phyloP scores from a whole-genome alignment of 2,888 invertebrate genomes.

The Chloroclysta siterata region DNA sequence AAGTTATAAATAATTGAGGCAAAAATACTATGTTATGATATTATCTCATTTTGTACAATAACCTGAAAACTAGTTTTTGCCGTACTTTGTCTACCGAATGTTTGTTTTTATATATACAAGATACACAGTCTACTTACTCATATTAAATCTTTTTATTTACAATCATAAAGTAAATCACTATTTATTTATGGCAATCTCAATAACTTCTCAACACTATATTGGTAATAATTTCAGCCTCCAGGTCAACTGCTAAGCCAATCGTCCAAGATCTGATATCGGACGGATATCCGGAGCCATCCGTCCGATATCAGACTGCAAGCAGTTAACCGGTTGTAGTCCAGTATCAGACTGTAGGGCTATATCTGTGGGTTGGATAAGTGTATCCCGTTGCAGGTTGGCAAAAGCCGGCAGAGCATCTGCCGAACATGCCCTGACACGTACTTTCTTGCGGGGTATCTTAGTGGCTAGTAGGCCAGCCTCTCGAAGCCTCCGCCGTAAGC shows the following conservation, averaged over 20 bases:
- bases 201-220: neutral
- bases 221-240: neutral
- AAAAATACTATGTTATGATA: neutral
- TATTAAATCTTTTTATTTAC: no score
- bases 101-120: no score
- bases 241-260: neutral
- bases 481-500: constrained; percentile 21
- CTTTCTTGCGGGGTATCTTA: constrained; percentile 24
- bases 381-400: constrained; percentile 6
- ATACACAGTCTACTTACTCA: no score
- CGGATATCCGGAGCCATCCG: constrained; percentile 7
- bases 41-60: neutral
- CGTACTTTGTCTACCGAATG: neutral
- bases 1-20: neutral
- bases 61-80: neutral
- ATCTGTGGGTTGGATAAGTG: constrained; percentile 8
- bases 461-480: constrained; percentile 26
- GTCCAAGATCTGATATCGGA: constrained; percentile 6
- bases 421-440: constrained; percentile 17
- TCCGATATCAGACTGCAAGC: constrained; percentile 14
- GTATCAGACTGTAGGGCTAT: constrained; percentile 14
- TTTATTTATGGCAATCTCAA: neutral
- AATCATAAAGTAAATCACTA: no score
- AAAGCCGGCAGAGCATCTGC: constrained; percentile 12
- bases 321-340: constrained; percentile 5